A percentile compares a stretch with the other conserved stretches of the same genome.
These are phyloP conservation scores for Hoplias malabaricus DNA, from an alignment of 2,113 vertebrate genomes.

Conservation along the genomic window DNA sequence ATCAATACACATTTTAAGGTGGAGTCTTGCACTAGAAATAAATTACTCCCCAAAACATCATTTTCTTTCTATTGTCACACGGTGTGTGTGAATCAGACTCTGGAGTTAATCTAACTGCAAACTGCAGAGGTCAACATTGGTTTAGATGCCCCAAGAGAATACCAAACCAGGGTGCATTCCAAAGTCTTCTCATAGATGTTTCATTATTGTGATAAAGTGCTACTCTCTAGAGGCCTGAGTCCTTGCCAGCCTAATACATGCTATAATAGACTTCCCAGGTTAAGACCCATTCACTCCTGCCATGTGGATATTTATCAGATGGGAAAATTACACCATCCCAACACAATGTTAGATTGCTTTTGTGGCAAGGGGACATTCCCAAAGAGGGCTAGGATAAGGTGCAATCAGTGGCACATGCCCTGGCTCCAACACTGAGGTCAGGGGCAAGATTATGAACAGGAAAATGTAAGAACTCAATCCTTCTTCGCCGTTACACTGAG, in stretches of 20 bases:
- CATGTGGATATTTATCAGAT: slow-evolving; percentile 46
- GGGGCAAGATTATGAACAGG: neutral
- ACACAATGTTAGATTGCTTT: slow-evolving; percentile 39
- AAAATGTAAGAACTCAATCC: neutral
- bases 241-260: slow-evolving; percentile 47
- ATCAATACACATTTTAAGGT: too few species aligned
- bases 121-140: neutral
- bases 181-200: slow-evolving; percentile 23
- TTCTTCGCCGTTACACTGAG: neutral
- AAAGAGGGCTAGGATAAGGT: slow-evolving; percentile 8
- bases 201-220: slow-evolving; percentile 52
- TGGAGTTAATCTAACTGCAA: neutral
- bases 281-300: slow-evolving; percentile 43
- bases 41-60: too few species aligned
- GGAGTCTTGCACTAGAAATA: too few species aligned
- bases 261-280: slow-evolving; percentile 46
- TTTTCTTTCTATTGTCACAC: too few species aligned
- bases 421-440: slow-evolving; percentile 19
- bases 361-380: slow-evolving; percentile 23
- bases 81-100: neutral
- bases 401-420: slow-evolving; percentile 24
- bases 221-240: slow-evolving; percentile 31
- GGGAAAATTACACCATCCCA: slow-evolving; percentile 40
- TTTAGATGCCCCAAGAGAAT: slow-evolving; percentile 11
- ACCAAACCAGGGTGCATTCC: slow-evolving; percentile 25